Percentiles rank a stretch among this genome's conserved stretches.
These are phyloP conservation scores for Ephestia elutella DNA, from an alignment of 1,140 invertebrate genomes.

Conservation along the genomic window DNA sequence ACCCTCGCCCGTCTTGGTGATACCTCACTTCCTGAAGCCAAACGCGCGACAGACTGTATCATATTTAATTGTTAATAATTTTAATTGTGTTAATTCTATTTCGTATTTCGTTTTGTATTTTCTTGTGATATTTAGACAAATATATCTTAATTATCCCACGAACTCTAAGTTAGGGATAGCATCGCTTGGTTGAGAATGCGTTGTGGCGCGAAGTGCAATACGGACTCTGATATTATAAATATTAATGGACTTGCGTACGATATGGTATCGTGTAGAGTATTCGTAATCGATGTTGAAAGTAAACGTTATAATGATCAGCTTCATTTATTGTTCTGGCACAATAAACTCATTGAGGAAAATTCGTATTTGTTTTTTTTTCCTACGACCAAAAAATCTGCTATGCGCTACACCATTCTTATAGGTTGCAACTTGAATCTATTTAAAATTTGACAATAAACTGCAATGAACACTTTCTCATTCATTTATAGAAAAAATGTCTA, in stretches of 20 bases:
- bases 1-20: slow-evolving; percentile 56
- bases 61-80: slow-evolving; percentile 70
- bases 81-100: slow-evolving; percentile 70
- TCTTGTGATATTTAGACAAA: slow-evolving; percentile 74
- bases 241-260: slow-evolving; percentile 54
- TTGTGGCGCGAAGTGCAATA: slow-evolving; percentile 60
- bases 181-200: slow-evolving; percentile 50
- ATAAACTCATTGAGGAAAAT: slow-evolving; percentile 71
- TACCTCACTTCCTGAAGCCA: slow-evolving; percentile 38
- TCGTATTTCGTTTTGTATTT: slow-evolving; percentile 71
- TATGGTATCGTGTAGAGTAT: slow-evolving; percentile 65
- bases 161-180: slow-evolving; percentile 68
- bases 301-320: slow-evolving; percentile 72
- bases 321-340: slow-evolving; percentile 73
- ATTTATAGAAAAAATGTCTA: no score
- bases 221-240: slow-evolving; percentile 58
- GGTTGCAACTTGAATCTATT: no score
- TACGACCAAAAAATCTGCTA: slow-evolving; percentile 1
- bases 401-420: no score
- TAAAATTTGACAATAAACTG: no score
- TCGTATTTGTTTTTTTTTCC: slow-evolving; percentile 63
- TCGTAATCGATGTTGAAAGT: slow-evolving; percentile 73
- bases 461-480: no score
- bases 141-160: slow-evolving; percentile 68
- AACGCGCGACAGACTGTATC: slow-evolving; percentile 48